Evolutionary conservation across 1,140 invertebrate genomes (phyloP), one percentile per base, ranked within the genome.

Genomic region (Mamestra configurata): DNA sequence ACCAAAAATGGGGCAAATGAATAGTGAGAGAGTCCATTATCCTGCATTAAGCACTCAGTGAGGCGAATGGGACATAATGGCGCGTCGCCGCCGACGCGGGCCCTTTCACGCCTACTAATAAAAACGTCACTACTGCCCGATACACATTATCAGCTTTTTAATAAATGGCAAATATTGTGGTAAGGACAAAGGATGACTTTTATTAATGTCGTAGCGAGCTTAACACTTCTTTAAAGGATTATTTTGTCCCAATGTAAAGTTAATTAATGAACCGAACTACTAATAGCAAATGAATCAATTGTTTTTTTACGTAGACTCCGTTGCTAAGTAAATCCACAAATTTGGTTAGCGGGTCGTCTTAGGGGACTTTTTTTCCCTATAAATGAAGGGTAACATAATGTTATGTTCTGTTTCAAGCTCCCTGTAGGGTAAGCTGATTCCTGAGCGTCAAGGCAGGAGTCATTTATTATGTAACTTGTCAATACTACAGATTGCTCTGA

Each of bases 41-140:
- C 86, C 86, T 82, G 83, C 87, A 90, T 90, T 90, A 90, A 90
- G 89, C 89, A 90, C 89, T 90, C 87, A 83, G 86, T 88, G 80
- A 77, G 79, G 79, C 82, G 84, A 84, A 84, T 82, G 82, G 82
- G 81, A 82, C 84, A 82, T 88, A 90, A 90, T 90, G 85, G 86
- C 77, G 71, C 81, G 81, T 80, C 84, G 79, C 53, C 77, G 77
- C 53, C 81, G 79, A 72, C 40, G 59, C 64, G 73, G 78, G 81
- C 75, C 82, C 86, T 85, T 87, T 87, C 84, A 85, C 80, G 66
- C 83, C 68, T 82, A 82, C 77, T 87, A 86, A 88, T 88, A 88
- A 89, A 89, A 88, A 88, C 80, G 88, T 86, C 84, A 83, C 80
- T 81, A 83, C 80, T 84, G 79, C 79, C 85, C 61, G 72, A 85